Evolutionary conservation across 2,113 vertebrate genomes (phyloP), one percentile per base, ranked within the genome.

Genomic region (Nerophis ophidion): DNA sequence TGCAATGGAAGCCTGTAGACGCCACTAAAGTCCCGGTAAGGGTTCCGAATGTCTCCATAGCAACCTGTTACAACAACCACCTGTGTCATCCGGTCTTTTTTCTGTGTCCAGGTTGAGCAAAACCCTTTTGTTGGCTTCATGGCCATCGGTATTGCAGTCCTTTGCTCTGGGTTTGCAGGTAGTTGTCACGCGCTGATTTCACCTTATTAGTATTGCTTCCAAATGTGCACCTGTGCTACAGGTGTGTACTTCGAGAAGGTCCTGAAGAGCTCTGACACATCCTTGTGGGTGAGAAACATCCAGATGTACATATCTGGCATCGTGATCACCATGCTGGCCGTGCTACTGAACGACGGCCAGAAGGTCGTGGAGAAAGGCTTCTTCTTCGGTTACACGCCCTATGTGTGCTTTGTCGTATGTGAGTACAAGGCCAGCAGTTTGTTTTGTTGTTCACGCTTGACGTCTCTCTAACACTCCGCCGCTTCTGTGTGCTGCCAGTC

Each of bases 191-290:
- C 10, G 34, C 4, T 16, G 3, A 7, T 16, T 38, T 7, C 5
- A 13, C 10, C 17, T 9, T 16, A 11, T 16, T 16, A 11, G 12
- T 55, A n/a, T 36, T 35, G 13, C 11, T 42, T 56, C 5, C 42
- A 17, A 56, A 11, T 44, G 1, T 7, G 3, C 16, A 17, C 9
- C 51, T 64, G 19, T 79, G 44, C 35, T 79, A n/a, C 60, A 98
- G 96, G 96, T 51, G 97, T 99, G 26, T 99, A 98, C 82, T 99
- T 99, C 87, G 97, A 99, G 90, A 98, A 96, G 79, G 95, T 99
- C 38, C 73, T 99, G 70, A 99, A 99, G 86, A 98, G 95, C 81
- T 97, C 97, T 0, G 93, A 98, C 65, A 98, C 96, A 34, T 99
- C 97, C 59, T 90, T 99, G 72, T 99, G 97, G 97, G 93, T 99